Evolutionary conservation across 2,888 invertebrate genomes (phyloP).

Genomic region (Agrochola macilenta): DNA sequence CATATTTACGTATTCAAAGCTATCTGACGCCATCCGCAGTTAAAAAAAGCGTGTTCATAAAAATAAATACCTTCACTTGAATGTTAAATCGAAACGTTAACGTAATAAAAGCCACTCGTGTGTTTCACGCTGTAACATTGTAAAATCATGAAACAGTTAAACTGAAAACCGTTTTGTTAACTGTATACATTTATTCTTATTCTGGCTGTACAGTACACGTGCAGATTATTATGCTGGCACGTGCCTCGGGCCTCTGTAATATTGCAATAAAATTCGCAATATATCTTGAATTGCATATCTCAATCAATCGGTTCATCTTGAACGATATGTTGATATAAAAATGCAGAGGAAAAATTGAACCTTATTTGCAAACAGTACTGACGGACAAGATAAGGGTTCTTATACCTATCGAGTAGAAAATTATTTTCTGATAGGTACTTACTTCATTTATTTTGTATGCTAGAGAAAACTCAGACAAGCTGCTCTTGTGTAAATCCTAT

Average conservation of each 20-base stretch:
- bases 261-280: conserved; percentile 6
- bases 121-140: conserved; percentile 4
- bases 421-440: too few species aligned
- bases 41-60: not conserved
- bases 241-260: not conserved
- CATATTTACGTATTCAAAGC: not conserved
- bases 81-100: conserved; percentile 11
- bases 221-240: not conserved
- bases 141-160: conserved; percentile 33
- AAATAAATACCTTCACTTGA: not conserved
- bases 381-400: not conserved
- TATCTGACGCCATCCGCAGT: not conserved
- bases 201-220: not conserved
- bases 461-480: too few species aligned
- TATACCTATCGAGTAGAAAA: too few species aligned
- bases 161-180: not conserved
- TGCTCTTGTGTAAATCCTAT: not conserved
- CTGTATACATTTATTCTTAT: not conserved
- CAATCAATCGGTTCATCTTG: not conserved
- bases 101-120: not conserved
- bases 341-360: not conserved
- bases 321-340: conserved; percentile 1
- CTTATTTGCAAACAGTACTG: not conserved
- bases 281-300: not conserved
- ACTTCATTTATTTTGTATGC: too few species aligned